phyloP scores from a whole-genome alignment of 2,113 vertebrate genomes.

The Oncorhynchus masou region DNA sequence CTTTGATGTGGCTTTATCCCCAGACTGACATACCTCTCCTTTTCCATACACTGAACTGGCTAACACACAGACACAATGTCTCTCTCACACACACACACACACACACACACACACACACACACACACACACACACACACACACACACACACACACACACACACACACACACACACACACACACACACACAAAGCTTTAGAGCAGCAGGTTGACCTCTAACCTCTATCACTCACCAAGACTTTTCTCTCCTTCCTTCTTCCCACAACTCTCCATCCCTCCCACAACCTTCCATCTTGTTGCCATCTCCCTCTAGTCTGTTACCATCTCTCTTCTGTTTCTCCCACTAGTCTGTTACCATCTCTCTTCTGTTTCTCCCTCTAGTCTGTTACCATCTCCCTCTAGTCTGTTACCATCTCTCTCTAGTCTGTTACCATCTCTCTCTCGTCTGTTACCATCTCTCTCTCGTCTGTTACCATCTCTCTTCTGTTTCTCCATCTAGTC shows the following conservation, averaged over 20 bases:
- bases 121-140: no score
- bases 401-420: not conserved
- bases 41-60: not conserved
- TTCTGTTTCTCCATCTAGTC: not conserved
- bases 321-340: not conserved
- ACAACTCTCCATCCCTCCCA: not conserved
- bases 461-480: not conserved
- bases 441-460: not conserved
- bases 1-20: no score
- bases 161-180: no score
- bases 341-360: no score
- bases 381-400: not conserved
- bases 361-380: not conserved
- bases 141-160: no score
- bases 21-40: not conserved
- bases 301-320: not conserved
- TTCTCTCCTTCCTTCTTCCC: not conserved
- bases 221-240: slow-evolving; percentile 14
- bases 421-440: no score
- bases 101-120: no score
- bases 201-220: not conserved
- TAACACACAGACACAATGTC: no score
- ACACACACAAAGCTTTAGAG: no score
- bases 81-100: no score
- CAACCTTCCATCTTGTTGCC: not conserved